Evolutionary conservation across 2,888 invertebrate species (phyloP), one percentile per base, ranked within the genome.

Genomic region (Chironomus riparius): DNA sequence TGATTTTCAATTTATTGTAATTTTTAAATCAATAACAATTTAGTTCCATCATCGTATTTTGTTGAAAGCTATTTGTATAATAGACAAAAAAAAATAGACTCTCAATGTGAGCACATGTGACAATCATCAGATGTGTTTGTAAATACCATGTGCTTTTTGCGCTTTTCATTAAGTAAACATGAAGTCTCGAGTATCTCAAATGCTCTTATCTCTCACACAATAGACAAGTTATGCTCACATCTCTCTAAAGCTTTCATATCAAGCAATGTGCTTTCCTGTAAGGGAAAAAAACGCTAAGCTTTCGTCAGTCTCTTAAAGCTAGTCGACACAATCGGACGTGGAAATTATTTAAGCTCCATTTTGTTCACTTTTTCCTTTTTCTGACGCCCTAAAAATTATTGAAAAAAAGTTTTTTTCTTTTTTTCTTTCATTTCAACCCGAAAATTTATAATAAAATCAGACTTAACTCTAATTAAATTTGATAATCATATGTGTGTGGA

Each of bases 351-450:
- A 72, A 72, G 62, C 50, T 61, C 62, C 72, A n/a, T 72, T 72
- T 62, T 24, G 61, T 72, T 72, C 61, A 38, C 15, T 72, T 72
- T 72, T 56, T 68, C 15, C 47, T 28, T 68, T 71, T 72, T 62
- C 72, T 38, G 72, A 72, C 72, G 72, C 72, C 72, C 72, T 72
- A 72, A 72, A 72, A 72, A 47, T 61, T 72, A 62, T 72, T 62
- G 72, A 48, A 70, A 72, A 72, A 72, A 72, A 38, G 47, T 18
- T n/a, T 47, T 47, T n/a, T 47, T 47, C 5, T 13, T 38, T 10
- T 68, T 68, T 28, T 13, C 18, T 10, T 47, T 12, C n/a, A 18
- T 47, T 68, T 18, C 3, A 38, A 13, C n/a, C 47, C 15, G 68
- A 15, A 18, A 6, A 65, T 18, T 21, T 12, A 65, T 4, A 22